A percentile compares a stretch with the other conserved stretches of the same genome.
Conservation (phyloP, 2,113 vertebrate species). For the Vimba vimba region DNA sequence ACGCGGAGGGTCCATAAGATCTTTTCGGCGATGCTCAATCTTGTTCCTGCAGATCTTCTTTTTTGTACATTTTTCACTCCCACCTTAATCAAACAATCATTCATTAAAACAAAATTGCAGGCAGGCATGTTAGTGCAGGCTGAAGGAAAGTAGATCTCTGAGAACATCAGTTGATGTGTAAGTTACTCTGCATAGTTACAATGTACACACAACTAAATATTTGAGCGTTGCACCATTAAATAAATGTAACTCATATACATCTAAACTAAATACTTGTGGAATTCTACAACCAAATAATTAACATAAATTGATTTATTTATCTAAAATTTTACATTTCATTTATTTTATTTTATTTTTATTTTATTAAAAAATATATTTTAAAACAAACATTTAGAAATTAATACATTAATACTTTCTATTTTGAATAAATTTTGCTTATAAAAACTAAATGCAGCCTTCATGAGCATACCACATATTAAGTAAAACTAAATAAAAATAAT, state of each 20-base stretch:
- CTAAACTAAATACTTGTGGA: background rate
- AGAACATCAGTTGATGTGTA: background rate
- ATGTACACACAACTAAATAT: background rate
- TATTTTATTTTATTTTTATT: too few relatives aligned
- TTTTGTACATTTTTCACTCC: background rate
- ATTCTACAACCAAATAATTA: background rate
- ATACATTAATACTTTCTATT: too few relatives aligned
- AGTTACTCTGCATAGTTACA: background rate
- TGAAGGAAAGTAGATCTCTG: background rate
- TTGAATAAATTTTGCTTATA: too few relatives aligned
- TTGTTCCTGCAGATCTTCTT: background rate
- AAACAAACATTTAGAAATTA: too few relatives aligned
- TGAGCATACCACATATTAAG: too few relatives aligned
- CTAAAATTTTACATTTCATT: background rate
- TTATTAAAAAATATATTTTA: too few relatives aligned
- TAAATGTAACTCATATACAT: background rate
- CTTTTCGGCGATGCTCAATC: background rate
- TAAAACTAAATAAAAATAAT: too few relatives aligned
- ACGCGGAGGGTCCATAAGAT: too few relatives aligned
- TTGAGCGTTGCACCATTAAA: too few relatives aligned
- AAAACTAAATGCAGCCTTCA: too few relatives aligned
- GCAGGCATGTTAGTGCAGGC: background rate
- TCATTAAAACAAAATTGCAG: conserved; percentile 5
- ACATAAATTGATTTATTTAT: background rate
- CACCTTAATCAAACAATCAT: conserved; percentile 19